These are phyloP conservation scores for Sapayoa aenigma DNA, from an alignment of 2,113 vertebrate species.

Conservation along the genomic window DNA sequence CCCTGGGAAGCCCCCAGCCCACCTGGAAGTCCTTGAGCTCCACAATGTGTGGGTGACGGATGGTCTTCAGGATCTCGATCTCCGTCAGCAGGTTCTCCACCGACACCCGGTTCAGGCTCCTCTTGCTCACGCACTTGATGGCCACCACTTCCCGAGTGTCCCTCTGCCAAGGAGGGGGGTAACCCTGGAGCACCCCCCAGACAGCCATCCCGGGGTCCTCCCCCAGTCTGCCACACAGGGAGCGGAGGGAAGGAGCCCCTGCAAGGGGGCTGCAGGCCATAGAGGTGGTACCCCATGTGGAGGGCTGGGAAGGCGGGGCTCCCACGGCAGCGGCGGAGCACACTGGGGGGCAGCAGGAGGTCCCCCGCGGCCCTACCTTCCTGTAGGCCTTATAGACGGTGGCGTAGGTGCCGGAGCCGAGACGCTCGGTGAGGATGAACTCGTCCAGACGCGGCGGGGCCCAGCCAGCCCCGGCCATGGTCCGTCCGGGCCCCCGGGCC, in stretches of 20 bases:
- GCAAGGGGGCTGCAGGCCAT: neutral
- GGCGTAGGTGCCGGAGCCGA: constrained; percentile 92
- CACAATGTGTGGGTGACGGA: constrained; percentile 91
- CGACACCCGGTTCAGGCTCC: constrained; percentile 87
- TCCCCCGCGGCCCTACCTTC: constrained; percentile 78
- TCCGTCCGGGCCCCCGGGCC: neutral
- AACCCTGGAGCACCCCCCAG: neutral
- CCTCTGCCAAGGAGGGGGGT: constrained; percentile 65
- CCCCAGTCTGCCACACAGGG: accelerated
- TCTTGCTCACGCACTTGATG: constrained; percentile 93
- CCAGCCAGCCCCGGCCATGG: constrained; percentile 63
- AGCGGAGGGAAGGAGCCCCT: neutral
- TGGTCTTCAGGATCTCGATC: constrained; percentile 93
- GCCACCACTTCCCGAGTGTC: constrained; percentile 91
- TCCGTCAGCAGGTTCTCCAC: constrained; percentile 95
- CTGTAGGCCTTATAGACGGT: constrained; percentile 95
- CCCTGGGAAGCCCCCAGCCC: neutral
- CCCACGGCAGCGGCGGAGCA: accelerated
- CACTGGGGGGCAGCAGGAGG: accelerated
- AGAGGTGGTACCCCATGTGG: accelerated
- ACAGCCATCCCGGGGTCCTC: neutral
- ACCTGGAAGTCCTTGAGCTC: constrained; percentile 98
- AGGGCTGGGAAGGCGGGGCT: accelerated
- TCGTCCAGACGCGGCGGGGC: constrained; percentile 86
- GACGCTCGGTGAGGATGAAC: constrained; percentile 90